Conservation (phyloP, 1,140 invertebrate species). For the Dermatophagoides farinae region DNA sequence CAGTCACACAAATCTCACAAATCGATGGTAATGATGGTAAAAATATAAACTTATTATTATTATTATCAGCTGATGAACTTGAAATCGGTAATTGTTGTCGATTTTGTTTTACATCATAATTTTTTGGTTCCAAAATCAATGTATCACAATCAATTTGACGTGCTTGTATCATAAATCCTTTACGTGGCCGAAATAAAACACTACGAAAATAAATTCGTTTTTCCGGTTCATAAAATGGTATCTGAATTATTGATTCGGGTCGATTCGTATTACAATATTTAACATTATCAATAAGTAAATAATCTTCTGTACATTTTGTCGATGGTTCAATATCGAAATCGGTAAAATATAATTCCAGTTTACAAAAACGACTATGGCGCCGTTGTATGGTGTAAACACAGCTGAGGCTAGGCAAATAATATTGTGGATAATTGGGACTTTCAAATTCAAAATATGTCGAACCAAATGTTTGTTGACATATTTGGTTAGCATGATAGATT, state of each 20-base stretch:
- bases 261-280: constrained; percentile 9
- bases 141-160: constrained; percentile 16
- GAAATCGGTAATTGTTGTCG: not conserved
- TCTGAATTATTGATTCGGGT: not conserved
- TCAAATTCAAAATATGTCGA: constrained; percentile 16
- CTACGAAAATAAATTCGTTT: constrained; percentile 16
- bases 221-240: constrained; percentile 12
- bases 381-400: constrained; percentile 17
- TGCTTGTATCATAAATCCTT: constrained; percentile 16
- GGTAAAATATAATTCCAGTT: constrained; percentile 17
- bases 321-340: constrained; percentile 20
- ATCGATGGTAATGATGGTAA: constrained; percentile 11
- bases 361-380: constrained; percentile 13
- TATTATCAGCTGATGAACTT: not conserved
- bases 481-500: not conserved
- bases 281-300: constrained; percentile 13
- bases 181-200: not conserved
- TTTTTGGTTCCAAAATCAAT: not conserved
- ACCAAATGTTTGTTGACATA: constrained; percentile 13
- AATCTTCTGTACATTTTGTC: constrained; percentile 15
- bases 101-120: not conserved
- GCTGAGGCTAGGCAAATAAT: constrained; percentile 16
- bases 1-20: constrained; percentile 17
- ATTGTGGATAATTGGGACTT: constrained; percentile 18
- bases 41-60: not conserved